phyloP scores from a whole-genome alignment of 2,113 vertebrate species.

The Caranx melampygus region DNA sequence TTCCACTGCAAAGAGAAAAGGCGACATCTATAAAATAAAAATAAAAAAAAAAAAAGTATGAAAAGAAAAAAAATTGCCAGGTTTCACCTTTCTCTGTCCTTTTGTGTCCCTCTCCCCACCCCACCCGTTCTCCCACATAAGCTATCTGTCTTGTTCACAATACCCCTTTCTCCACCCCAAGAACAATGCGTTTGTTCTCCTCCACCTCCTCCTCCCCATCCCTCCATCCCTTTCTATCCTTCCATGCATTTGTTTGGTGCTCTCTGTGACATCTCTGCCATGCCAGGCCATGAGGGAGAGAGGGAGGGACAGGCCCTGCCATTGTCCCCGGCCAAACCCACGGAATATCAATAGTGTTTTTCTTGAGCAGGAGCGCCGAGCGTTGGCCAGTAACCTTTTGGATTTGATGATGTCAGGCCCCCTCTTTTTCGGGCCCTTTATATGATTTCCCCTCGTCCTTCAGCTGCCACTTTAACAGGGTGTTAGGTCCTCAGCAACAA shows the following conservation, averaged over 20 bases:
- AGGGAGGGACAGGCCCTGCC: conserved; percentile 65
- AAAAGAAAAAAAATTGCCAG: conserved; percentile 52
- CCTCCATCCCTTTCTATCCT: conserved; percentile 61
- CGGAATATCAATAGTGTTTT: conserved; percentile 78
- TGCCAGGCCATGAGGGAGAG: conserved; percentile 75
- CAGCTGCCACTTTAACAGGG: conserved; percentile 15
- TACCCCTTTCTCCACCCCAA: conserved; percentile 54
- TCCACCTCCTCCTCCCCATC: conserved; percentile 41
- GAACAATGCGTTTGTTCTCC: conserved; percentile 80
- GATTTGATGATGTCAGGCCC: conserved; percentile 78
- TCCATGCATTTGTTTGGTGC: conserved; percentile 78
- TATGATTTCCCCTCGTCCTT: conserved; percentile 46
- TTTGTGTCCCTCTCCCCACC: conserved; percentile 44
- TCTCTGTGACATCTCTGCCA: conserved; percentile 85
- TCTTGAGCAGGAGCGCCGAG: conserved; percentile 69
- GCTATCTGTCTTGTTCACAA: conserved; percentile 78
- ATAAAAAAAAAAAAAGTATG: conserved; percentile 37
- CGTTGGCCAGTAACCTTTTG: conserved; percentile 82
- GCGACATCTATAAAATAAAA: conserved; percentile 50
- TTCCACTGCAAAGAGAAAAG: conserved; percentile 28
- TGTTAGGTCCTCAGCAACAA: conserved; percentile 12
- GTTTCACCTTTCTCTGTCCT: conserved; percentile 73
- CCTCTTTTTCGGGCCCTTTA: conserved; percentile 55
- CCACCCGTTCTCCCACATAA: conserved; percentile 65
- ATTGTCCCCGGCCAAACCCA: conserved; percentile 73